Base-by-base conservation (phyloP, 2,797 vertebrate species). In the Chelidonichthys spinosus region DNA sequence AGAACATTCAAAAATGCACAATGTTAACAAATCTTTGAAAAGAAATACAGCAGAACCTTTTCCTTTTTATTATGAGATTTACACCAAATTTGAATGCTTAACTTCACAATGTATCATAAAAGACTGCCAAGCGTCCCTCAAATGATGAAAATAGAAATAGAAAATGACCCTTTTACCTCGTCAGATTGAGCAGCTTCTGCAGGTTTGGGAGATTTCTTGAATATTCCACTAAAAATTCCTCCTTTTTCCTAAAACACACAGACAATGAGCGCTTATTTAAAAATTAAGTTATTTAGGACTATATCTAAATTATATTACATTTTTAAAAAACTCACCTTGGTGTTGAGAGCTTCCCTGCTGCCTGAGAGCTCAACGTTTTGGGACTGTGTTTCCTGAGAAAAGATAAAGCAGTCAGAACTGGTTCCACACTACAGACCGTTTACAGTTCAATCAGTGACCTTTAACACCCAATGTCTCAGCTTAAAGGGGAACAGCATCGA, bases 161-260 rank as follows among this genome's bases (percentile, higher is more conserved):
- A 0, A 15, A 33, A 10, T 36, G 2, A 15, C 1, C 7, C 18
- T 35, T 39, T 52, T 69, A 84, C 84, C 85, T 90, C 82, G 1
- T 87, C 79, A 0, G 54, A 11, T 3, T 79, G 65, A 69, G 81
- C 35, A 18, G 71, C 62, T 42, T 81, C 85, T 52, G 82, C 56
- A 32, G 68, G 47, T 81, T 90, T 91, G 1, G 54, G 37, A 18
- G 79, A 3, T 47, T 87, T 92, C 62, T 82, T 89, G 56, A 92
- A 91, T 39, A 91, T 75, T 42, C 84, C 89, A 63, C 77, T 43
- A 66, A 91, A 92, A 61, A 87, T 73, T 62, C 81, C 71, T 56
- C 76, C 74, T 79, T 89, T 90, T 67, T 88, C 85, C 91, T 88
- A 10, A 69, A 85, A 81, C 46, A 72, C 3, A 72, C 17, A 74